Evolutionary conservation across 2,797 vertebrate genomes (phyloP), one percentile per base, ranked within the genome.

Genomic region (Pipistrellus kuhlii): DNA sequence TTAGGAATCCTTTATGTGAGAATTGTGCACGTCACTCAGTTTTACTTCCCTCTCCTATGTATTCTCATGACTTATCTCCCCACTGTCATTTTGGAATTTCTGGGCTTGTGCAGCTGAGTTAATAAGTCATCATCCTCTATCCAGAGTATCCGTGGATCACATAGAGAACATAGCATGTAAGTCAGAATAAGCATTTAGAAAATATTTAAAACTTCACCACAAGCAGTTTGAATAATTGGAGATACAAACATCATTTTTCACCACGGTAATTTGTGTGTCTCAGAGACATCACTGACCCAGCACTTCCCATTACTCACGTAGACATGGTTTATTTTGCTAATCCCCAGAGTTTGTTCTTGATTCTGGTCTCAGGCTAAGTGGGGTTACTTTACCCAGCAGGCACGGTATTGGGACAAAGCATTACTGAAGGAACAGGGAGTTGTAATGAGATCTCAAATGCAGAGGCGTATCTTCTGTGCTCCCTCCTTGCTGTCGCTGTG

Each of bases 21-120:
- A 15, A 14, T 4, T 83, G 93, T 76, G 38, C 64, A 77, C 7
- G 46, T 92, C 5, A 68, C 38, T 21, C 32, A 8, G 10, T 48
- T 71, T 73, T 17, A n/a, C 14, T 76, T 55, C 20, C 38, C 8
- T 92, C 21, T 68, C 14, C 21, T 94, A 55, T 83, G 41, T 93
- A 32, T 83, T 62, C 8, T 14, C 41, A 12, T 35, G 69, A 75
- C n/a, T 44, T 20, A n/a, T 75, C 94, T 84, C 78, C 27, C 25
- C 66, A 35, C 53, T 53, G 41, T 80, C 44, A 69, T 90, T 94
- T 85, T 93, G 59, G 51, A 94, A 93, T 90, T 64, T 35, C n/a
- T 32, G 6, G 21, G 35, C 12, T 77, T 85, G 17, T 1, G 15
- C 3, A n/a, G 8, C 23, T 91, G 81, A 87, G 92, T 44, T 76